phyloP scores from a whole-genome alignment of 2,113 vertebrate genomes.

The Plotosus lineatus region DNA sequence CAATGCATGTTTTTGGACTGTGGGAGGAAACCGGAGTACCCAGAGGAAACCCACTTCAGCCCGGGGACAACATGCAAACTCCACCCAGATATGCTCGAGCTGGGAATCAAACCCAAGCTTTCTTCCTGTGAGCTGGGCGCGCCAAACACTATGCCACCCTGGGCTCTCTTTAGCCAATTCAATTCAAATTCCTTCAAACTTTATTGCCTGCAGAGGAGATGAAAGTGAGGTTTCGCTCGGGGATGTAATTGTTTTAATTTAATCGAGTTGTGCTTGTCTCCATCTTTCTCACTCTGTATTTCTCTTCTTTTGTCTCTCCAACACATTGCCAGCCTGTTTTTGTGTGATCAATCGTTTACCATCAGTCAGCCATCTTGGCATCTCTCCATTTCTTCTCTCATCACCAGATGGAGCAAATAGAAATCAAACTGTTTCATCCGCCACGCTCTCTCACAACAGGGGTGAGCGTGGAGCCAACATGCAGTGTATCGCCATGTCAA shows the following conservation, averaged over 20 bases:
- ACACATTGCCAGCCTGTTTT: background rate
- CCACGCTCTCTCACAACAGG: background rate
- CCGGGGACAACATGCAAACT: no score
- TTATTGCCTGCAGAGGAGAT: background rate
- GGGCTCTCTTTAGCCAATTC: background rate
- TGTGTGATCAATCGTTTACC: background rate
- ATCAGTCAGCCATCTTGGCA: constrained; percentile 19
- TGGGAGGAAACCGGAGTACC: no score
- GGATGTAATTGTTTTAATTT: constrained; percentile 8
- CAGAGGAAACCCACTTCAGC: no score
- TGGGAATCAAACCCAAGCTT: no score
- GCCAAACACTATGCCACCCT: no score
- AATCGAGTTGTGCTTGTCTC: background rate
- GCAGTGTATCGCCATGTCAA: background rate
- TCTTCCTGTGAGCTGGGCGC: no score
- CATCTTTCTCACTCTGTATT: background rate
- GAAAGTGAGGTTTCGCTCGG: background rate
- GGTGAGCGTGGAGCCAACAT: background rate
- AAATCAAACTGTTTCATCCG: constrained; percentile 28
- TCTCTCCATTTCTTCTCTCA: background rate
- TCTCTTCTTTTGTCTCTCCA: constrained; percentile 3
- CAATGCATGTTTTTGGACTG: no score
- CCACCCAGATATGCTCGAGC: no score
- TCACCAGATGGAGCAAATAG: constrained; percentile 28
- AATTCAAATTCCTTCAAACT: constrained; percentile 13